A percentile compares a stretch with the other conserved stretches of the same genome.
These are phyloP conservation scores for Phallusia fumigata DNA, from an alignment of 23 tunicate species.

Conservation along the genomic window DNA sequence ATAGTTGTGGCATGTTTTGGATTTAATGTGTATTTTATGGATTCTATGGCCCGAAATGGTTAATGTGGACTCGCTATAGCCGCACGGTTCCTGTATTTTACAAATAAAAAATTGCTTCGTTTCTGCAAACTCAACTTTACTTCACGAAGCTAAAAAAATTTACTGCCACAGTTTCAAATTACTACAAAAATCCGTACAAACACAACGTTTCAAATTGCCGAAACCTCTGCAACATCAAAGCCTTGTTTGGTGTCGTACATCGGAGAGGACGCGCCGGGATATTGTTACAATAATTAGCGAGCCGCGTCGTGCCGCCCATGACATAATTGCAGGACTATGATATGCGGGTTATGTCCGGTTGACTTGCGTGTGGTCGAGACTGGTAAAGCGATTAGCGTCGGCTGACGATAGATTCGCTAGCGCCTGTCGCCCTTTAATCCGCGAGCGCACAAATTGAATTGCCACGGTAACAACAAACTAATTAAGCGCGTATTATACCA, in stretches of 20 bases:
- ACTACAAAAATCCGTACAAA: no score
- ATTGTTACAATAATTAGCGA: slow-evolving; percentile 5
- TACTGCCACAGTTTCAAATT: no score
- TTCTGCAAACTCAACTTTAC: no score
- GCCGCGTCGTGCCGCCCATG: not conserved
- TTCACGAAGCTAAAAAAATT: no score
- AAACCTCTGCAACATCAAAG: no score
- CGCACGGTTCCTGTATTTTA: no score
- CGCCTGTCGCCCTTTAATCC: not conserved
- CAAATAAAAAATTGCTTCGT: no score
- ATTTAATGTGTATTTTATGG: no score
- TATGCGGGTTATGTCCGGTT: not conserved
- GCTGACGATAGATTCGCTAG: not conserved
- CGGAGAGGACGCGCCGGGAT: not conserved
- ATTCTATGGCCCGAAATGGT: no score
- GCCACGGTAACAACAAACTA: slow-evolving; percentile 13
- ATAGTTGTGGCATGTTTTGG: no score
- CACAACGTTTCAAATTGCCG: no score
- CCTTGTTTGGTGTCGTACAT: not conserved
- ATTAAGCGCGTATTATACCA: not conserved
- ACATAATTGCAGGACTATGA: not conserved
- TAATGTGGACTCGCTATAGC: no score
- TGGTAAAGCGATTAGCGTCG: slow-evolving; percentile 4
- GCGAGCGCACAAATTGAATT: slow-evolving; percentile 6
- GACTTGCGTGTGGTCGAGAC: not conserved